Conservation (phyloP, 2,113 vertebrate genomes). For the Anser brachyrhynchus region DNA sequence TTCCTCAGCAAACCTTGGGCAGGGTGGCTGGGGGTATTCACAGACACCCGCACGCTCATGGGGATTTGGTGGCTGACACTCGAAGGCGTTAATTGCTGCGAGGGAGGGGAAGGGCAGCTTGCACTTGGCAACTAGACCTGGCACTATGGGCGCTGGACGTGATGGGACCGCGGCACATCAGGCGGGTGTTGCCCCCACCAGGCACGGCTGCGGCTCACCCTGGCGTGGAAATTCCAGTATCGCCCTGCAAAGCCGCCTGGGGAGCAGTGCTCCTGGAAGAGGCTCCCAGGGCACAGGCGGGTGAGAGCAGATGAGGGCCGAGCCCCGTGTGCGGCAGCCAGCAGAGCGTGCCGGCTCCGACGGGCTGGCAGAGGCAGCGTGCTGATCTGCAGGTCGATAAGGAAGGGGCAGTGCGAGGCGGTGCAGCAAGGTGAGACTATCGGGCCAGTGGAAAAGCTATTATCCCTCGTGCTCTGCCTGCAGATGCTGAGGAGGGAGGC, state of each 20-base stretch:
- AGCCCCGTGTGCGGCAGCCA: neutral
- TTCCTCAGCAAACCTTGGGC: neutral
- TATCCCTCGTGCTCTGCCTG: neutral
- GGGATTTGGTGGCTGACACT: neutral
- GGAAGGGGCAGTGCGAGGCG: neutral
- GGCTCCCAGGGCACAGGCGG: neutral
- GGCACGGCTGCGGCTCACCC: neutral
- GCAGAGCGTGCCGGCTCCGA: neutral
- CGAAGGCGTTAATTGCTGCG: neutral
- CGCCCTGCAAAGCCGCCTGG: neutral
- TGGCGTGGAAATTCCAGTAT: neutral
- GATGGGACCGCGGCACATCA: neutral
- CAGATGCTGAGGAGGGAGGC: neutral
- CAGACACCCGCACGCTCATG: neutral
- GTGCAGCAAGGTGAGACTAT: conserved; percentile 51
- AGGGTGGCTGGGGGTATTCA: neutral
- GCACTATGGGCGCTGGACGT: rapidly evolving
- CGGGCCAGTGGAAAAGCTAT: neutral
- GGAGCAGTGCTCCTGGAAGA: neutral
- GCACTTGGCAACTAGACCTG: too few species aligned
- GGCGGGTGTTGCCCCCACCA: neutral
- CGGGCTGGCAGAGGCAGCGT: neutral
- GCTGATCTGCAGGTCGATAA: conserved; percentile 40
- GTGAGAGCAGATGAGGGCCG: neutral
- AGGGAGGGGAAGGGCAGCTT: neutral